These are phyloP conservation scores for Gambusia yucatana DNA, from an alignment of 2,797 vertebrate species.

Conservation along the genomic window DNA sequence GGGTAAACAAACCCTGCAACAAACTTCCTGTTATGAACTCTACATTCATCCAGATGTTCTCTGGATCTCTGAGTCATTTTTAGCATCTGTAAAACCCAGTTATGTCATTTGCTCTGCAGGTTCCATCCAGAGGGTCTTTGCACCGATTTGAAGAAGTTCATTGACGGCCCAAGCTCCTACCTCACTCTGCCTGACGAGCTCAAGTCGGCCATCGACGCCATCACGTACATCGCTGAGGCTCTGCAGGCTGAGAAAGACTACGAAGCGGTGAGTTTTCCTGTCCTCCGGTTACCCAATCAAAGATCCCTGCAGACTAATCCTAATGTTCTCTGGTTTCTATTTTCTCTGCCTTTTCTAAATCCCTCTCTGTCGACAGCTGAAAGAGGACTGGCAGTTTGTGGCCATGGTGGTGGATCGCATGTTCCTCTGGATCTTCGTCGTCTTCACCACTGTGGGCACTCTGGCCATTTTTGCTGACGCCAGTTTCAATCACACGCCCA, in stretches of 20 bases:
- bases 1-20: too few species aligned
- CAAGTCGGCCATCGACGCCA: slow-evolving; percentile 83
- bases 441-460: slow-evolving; percentile 86
- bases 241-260: slow-evolving; percentile 89
- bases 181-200: slow-evolving; percentile 83
- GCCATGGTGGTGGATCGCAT: slow-evolving; percentile 92
- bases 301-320: background rate
- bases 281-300: too few species aligned
- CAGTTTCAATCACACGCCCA: slow-evolving; percentile 83
- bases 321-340: background rate
- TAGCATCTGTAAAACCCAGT: background rate
- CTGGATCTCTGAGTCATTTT: background rate
- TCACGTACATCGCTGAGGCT: slow-evolving; percentile 87
- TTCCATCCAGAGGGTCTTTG: slow-evolving; percentile 83
- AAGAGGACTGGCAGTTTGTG: slow-evolving; percentile 92
- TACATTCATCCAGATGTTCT: background rate
- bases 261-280: slow-evolving; percentile 78
- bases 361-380: slow-evolving; percentile 70
- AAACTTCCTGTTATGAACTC: background rate
- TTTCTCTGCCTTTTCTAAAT: background rate
- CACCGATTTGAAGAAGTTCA: slow-evolving; percentile 84
- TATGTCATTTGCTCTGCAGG: slow-evolving; percentile 53
- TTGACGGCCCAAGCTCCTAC: slow-evolving; percentile 84
- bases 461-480: slow-evolving; percentile 88
- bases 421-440: slow-evolving; percentile 86